Evolutionary conservation across 1,140 invertebrate genomes (phyloP), one percentile per base, ranked within the genome.

Genomic region (Pogonognathellus flavescens): DNA sequence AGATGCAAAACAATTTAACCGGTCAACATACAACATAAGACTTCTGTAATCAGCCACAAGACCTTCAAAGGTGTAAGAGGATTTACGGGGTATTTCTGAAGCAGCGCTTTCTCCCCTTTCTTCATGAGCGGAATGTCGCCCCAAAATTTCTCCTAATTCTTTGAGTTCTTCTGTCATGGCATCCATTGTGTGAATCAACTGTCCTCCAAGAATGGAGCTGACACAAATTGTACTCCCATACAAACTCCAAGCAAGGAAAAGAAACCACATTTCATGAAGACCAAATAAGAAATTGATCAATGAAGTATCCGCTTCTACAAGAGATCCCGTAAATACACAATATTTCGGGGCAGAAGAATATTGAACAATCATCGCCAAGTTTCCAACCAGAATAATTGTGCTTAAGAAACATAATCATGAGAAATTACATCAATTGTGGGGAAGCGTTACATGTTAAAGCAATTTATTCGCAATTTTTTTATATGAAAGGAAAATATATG

Each of bases 201-300:
- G 57, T 18, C 16, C 22, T 6, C 81, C 85, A 31, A 82, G 13
- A 14, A 76, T 53, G 7, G 70, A 76, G 31, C 66, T 83, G 0
- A 83, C 25, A 25, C 31, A 22, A 9, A 86, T 59, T 18, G 55
- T 13, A 53, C 81, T 84, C 10, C 22, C 20, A 20, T 22, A 59
- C 0, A 18, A 1, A 1, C 13, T 31, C 85, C 85, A 86, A n/a
- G 81, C 81, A 80, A 80, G 62, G 18, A 83, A 25, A 18, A 86
- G 60, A n/a, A 86, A 83, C 0, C 66, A 70, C 25, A 86, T n/a
- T n/a, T 86, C 85, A 49, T 86, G 85, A 22, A 62, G 1, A 52
- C 66, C 55, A 50, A 86, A 80, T 2, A 86, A 18, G 25, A 59
- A 41, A 14, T 72, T 20, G 16, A 86, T 31, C 16, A 60, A 59